Evolutionary conservation across 2,113 vertebrate species (phyloP).

Genomic region (Vidua macroura): DNA sequence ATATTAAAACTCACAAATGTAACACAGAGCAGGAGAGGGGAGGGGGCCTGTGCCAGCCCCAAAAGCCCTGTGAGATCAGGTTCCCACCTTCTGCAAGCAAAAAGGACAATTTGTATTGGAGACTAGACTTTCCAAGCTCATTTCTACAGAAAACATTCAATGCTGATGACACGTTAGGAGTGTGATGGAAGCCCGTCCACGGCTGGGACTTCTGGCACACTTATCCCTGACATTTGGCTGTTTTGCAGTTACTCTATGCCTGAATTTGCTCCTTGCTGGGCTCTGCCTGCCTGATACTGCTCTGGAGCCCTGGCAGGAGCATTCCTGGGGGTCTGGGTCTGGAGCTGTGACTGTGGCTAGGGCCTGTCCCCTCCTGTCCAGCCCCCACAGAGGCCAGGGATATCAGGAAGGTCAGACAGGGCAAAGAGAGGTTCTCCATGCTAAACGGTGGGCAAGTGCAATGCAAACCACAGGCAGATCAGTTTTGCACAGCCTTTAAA

Average conservation of each 20-base stretch:
- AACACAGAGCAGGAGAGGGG: not conserved
- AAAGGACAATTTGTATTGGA: not conserved
- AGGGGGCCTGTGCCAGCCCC: not conserved
- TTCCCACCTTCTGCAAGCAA: constrained; percentile 16
- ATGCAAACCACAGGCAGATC: not conserved
- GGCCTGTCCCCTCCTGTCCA: not conserved
- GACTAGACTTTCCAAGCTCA: constrained; percentile 13
- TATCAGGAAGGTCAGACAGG: not conserved
- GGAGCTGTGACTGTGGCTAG: not conserved
- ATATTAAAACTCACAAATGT: constrained; percentile 34
- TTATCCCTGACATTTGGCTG: not conserved
- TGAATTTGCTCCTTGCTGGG: not conserved
- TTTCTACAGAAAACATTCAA: constrained; percentile 9
- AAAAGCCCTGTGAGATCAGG: not conserved
- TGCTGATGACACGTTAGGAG: constrained; percentile 16
- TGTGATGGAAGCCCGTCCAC: constrained; percentile 14
- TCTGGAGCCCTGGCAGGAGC: not conserved
- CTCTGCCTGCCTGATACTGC: not conserved
- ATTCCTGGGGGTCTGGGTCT: not conserved
- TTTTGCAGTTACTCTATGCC: not conserved
- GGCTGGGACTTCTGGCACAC: not conserved
- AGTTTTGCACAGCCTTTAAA: not conserved
- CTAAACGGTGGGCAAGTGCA: not conserved
- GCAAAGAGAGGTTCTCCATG: not conserved
- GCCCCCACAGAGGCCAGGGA: not conserved